Conservation (phyloP, 2,113 vertebrate species). For the Alaudala cheleensis region DNA sequence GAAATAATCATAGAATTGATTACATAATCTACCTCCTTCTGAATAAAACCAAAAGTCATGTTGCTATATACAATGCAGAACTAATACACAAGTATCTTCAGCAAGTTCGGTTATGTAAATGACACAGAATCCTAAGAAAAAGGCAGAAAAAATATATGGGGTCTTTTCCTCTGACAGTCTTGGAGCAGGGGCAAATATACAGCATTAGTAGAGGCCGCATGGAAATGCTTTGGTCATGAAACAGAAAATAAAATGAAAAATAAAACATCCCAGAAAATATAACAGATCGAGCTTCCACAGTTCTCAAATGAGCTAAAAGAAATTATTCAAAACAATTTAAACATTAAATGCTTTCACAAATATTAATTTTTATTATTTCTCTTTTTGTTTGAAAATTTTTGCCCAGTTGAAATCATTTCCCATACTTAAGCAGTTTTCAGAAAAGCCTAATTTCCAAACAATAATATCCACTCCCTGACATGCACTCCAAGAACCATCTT, state of each 20-base stretch:
- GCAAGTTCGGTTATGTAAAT: constrained; percentile 1
- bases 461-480: background rate
- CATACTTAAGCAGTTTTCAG: background rate
- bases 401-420: background rate
- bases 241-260: background rate
- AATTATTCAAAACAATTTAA: background rate
- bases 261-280: background rate
- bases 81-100: background rate
- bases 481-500: background rate
- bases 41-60: constrained; percentile 45
- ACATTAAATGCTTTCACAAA: background rate
- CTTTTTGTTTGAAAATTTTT: background rate
- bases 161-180: background rate
- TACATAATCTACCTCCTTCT: constrained; percentile 55
- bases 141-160: background rate
- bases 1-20: constrained; percentile 57
- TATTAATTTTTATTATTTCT: background rate
- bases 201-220: background rate
- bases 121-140: background rate
- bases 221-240: background rate
- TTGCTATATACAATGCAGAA: constrained; percentile 21
- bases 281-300: background rate
- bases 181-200: background rate
- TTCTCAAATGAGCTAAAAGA: background rate
- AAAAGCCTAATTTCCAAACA: background rate